Base-by-base conservation (phyloP, 2,797 vertebrate genomes). In the Karalla daura region DNA sequence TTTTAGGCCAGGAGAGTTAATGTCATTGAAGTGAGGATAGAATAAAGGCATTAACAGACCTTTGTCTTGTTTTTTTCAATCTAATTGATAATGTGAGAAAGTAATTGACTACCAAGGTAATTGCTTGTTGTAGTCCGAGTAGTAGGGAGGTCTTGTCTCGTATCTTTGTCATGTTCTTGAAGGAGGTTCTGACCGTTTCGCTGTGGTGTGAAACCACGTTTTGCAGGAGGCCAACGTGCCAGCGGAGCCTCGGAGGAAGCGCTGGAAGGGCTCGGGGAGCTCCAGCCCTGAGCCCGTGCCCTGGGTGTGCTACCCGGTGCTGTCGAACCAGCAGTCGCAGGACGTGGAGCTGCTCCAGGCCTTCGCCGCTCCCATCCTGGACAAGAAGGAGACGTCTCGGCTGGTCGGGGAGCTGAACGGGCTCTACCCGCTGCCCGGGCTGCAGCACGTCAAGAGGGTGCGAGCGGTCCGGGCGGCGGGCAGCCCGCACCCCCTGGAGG, bases 391-490 rank as follows among this genome's bases (percentile, higher is more conserved):
- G 85, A 95, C 95, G 0, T 95, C 95, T 0, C 91, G 93, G 5
- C 87, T 97, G 0, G 71, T 96, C 35, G 87, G 79, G 77, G 91
- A 94, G 70, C 84, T 98, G 70, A 86, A 86, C 0, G 15, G 64
- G 1, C 18, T 90, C 9, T 87, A 93, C 68, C 95, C 96, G 0
- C 53, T 98, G 49, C 77, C 56, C 0, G 69, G 81, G 55, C 86
- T 94, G 5, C 91, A 91, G 14, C 96, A 97, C 68, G 41, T 97
- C 44, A 98, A 96, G 84, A 91, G 96, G 33, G 95, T 98, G 15
- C 90, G 96, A 7, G 79, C 94, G 0, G 83, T 90, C 27, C 79
- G 24, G 13, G 81, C 83, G 2, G 51, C 76, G 17, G 23, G 46
- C 24, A 50, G 83, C 18, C 61, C 78, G 0, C 94, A 94, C 18